phyloP scores from a whole-genome alignment of 2,888 invertebrate species.

The Cenopis cana region DNA sequence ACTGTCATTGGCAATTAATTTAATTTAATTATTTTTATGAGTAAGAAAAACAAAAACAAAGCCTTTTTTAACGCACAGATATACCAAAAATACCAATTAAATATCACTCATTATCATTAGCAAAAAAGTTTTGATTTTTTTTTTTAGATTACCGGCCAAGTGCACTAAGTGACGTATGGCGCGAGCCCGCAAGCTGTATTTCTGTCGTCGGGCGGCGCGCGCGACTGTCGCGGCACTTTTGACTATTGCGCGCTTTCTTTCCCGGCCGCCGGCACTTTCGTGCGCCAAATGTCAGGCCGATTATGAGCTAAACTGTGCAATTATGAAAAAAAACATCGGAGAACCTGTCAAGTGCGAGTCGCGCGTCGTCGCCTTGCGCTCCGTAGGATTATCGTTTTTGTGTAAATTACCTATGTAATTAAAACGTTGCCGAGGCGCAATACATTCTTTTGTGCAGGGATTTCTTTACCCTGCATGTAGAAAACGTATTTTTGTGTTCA shows the following conservation, averaged over 20 bases:
- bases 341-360: conserved; percentile 23
- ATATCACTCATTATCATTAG: not conserved
- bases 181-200: conserved; percentile 53
- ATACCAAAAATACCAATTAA: not conserved
- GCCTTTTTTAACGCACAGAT: not conserved
- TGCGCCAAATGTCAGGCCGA: conserved; percentile 42
- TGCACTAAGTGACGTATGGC: conserved; percentile 6
- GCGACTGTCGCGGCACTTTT: conserved; percentile 69
- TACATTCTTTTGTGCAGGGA: too few species aligned
- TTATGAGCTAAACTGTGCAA: conserved; percentile 38
- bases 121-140: conserved; percentile 9
- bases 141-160: conserved; percentile 11
- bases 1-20: not conserved
- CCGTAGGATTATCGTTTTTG: conserved; percentile 6
- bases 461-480: too few species aligned
- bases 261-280: conserved; percentile 41
- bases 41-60: not conserved
- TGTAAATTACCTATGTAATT: too few species aligned
- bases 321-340: conserved; percentile 26
- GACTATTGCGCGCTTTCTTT: conserved; percentile 60
- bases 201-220: conserved; percentile 61
- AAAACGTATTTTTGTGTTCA: too few species aligned
- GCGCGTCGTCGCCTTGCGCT: conserved; percentile 1
- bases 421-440: conserved; percentile 2
- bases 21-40: not conserved